A percentile compares a stretch with the other conserved stretches of the same genome.
phyloP scores from a whole-genome alignment of 2,888 invertebrate genomes.

The Spatulosminthurus flaviceps region DNA sequence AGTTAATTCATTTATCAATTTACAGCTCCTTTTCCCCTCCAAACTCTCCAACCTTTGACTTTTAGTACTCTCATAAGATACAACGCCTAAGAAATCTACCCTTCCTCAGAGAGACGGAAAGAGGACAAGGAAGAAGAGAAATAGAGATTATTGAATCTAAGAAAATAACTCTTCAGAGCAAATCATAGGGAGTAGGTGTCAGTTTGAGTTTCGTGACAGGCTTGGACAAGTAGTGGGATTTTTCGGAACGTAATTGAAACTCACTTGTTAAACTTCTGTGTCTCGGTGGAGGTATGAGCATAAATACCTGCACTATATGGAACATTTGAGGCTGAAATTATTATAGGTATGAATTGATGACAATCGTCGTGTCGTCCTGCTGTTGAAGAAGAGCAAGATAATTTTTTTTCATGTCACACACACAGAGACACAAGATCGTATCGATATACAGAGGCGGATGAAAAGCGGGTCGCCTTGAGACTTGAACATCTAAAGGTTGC shows the following conservation, averaged over 20 bases:
- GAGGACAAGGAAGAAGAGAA: neutral
- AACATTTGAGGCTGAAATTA: too few species aligned
- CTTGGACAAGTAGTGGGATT: conserved; percentile 2
- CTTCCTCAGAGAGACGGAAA: neutral
- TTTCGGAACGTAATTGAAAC: conserved; percentile 16
- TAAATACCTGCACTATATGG: neutral
- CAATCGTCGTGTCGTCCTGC: conserved; percentile 24
- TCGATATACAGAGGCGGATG: conserved; percentile 35
- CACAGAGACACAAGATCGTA: too few species aligned
- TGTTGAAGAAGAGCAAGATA: conserved; percentile 23
- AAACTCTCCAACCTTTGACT: too few species aligned
- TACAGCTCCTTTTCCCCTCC: neutral
- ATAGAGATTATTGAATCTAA: neutral
- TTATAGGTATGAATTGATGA: conserved; percentile 27
- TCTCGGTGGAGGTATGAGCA: neutral
- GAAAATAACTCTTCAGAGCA: neutral
- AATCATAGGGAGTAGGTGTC: neutral
- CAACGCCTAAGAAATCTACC: neutral
- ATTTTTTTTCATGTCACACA: conserved; percentile 20
- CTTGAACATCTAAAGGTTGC: conserved; percentile 29
- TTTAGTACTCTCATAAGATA: too few species aligned
- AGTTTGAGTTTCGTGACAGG: neutral
- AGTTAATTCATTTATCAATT: too few species aligned
- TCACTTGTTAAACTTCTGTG: conserved; percentile 7
- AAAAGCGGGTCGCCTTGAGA: conserved; percentile 34